Evolutionary conservation across 2,888 invertebrate genomes (phyloP).

Genomic region (Dexiosoma caninum): DNA sequence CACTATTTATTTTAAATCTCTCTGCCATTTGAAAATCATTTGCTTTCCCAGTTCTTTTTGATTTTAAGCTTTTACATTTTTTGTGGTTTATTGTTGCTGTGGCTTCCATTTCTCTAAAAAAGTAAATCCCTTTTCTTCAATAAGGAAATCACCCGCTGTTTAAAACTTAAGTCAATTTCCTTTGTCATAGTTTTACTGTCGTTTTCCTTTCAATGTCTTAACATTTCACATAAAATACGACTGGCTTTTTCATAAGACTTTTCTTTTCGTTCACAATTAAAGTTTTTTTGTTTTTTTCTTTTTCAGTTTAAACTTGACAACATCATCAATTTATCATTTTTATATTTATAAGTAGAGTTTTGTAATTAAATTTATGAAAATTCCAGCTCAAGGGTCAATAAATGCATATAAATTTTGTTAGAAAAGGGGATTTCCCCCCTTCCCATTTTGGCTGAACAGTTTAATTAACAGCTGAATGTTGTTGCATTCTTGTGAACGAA

Average conservation of each 20-base stretch:
- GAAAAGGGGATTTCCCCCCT: background rate
- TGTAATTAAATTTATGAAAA: constrained; percentile 25
- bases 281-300: background rate
- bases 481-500: constrained; percentile 38
- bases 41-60: too few species aligned
- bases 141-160: constrained; percentile 52
- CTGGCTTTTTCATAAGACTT: background rate
- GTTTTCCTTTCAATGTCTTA: constrained; percentile 14
- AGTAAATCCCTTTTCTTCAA: background rate
- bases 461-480: constrained; percentile 55
- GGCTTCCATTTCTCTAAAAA: background rate
- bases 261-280: constrained; percentile 1
- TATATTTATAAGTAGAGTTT: background rate
- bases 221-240: background rate
- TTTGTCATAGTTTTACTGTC: constrained; percentile 41
- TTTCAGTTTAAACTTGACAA: constrained; percentile 30
- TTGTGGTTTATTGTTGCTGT: background rate
- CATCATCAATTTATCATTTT: constrained; percentile 39
- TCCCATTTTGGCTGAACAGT: constrained; percentile 1
- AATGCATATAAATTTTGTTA: constrained; percentile 46
- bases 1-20: too few species aligned
- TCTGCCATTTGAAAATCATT: too few species aligned
- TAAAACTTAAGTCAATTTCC: constrained; percentile 47
- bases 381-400: constrained; percentile 41
- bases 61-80: background rate